Conservation (phyloP, 2,113 vertebrate species). For the Anas platyrhynchos region DNA sequence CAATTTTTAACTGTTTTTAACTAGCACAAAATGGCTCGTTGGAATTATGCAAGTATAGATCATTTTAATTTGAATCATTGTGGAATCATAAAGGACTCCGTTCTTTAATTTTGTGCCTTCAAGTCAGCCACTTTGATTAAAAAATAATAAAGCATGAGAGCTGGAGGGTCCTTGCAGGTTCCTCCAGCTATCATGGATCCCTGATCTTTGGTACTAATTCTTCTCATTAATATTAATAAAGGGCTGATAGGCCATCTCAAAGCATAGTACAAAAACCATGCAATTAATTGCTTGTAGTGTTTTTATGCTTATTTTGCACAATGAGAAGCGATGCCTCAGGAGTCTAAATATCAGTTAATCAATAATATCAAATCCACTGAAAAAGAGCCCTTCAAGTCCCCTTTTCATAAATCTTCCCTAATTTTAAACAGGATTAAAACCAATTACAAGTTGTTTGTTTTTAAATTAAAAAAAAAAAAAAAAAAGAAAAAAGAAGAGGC, state of each 20-base stretch:
- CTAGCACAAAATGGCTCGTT: slow-evolving; percentile 76
- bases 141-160: slow-evolving; percentile 84
- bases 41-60: slow-evolving; percentile 81
- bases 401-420: slow-evolving; percentile 39
- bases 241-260: slow-evolving; percentile 73
- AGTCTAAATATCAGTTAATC: slow-evolving; percentile 77
- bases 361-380: slow-evolving; percentile 70
- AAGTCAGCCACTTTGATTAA: slow-evolving; percentile 84
- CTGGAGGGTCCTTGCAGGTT: slow-evolving; percentile 77
- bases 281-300: slow-evolving; percentile 81
- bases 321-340: slow-evolving; percentile 66
- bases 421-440: slow-evolving; percentile 43
- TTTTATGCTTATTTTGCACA: slow-evolving; percentile 81
- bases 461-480: not conserved
- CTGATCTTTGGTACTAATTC: slow-evolving; percentile 80
- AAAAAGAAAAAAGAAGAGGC: not conserved
- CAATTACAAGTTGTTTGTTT: not conserved
- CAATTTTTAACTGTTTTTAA: slow-evolving; percentile 83
- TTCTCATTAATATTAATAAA: slow-evolving; percentile 83
- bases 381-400: slow-evolving; percentile 58
- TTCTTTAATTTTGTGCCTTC: slow-evolving; percentile 82
- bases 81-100: slow-evolving; percentile 79
- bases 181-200: slow-evolving; percentile 70
- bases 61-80: slow-evolving; percentile 83
- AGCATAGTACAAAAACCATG: slow-evolving; percentile 59